Evolutionary conservation across 1,140 invertebrate species (phyloP).

Genomic region (Neotoxoptera formosana): DNA sequence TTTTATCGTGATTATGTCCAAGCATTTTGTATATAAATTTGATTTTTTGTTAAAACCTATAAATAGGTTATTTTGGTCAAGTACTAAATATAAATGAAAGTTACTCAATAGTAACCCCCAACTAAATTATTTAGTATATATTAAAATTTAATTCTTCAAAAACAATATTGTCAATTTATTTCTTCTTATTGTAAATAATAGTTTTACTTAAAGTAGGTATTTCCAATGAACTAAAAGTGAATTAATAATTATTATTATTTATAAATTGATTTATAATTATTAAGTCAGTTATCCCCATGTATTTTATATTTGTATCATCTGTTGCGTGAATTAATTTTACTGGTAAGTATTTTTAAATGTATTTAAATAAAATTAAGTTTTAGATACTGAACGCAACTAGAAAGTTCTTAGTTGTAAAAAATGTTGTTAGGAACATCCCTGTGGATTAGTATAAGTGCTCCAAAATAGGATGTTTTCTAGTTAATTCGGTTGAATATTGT

Average conservation of each 20-base stretch:
- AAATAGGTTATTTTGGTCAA: background rate
- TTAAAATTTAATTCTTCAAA: constrained; percentile 5
- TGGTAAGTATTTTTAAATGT: constrained; percentile 24
- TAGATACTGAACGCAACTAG: background rate
- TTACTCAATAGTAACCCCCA: background rate
- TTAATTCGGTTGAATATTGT: background rate
- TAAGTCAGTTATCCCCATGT: background rate
- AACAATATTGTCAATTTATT: constrained; percentile 40
- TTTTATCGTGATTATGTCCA: constrained; percentile 14
- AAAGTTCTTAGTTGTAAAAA: background rate
- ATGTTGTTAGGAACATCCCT: background rate
- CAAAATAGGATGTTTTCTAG: background rate
- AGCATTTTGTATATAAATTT: constrained; percentile 33
- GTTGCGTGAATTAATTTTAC: background rate
- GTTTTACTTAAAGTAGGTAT: background rate
- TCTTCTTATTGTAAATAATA: constrained; percentile 37
- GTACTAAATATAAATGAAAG: background rate
- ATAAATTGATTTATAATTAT: background rate
- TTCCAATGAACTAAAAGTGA: constrained; percentile 1
- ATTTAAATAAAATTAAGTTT: background rate
- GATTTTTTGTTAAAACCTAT: constrained; percentile 41
- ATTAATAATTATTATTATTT: background rate
- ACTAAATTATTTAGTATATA: constrained; percentile 39
- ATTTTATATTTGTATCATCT: background rate
- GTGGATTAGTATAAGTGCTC: background rate